Percentiles rank a stretch among this genome's conserved stretches.
These are phyloP conservation scores for Gymnosoma rotundatum DNA, from an alignment of 2,888 invertebrate species.

Conservation along the genomic window DNA sequence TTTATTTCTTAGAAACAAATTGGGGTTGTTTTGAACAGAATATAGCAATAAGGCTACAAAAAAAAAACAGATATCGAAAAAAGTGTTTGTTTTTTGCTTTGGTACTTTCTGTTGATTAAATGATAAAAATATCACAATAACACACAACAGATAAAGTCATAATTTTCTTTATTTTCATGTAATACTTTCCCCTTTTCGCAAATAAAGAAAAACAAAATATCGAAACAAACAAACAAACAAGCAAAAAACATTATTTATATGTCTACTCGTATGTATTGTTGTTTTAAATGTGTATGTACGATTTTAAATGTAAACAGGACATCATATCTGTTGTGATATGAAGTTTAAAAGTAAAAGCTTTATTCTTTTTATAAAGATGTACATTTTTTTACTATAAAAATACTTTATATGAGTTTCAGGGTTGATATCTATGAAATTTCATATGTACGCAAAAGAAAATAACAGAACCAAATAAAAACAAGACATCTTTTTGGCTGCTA, in stretches of 20 bases:
- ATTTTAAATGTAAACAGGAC: conserved; percentile 40
- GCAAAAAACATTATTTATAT: conserved; percentile 58
- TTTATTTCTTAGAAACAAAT: conserved; percentile 61
- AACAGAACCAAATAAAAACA: conserved; percentile 12
- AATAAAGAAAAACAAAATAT: conserved; percentile 48
- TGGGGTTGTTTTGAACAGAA: conserved; percentile 50
- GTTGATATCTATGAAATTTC: conserved; percentile 58
- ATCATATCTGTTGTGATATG: conserved; percentile 19
- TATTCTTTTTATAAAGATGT: conserved; percentile 35
- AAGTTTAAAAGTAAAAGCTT: conserved; percentile 63
- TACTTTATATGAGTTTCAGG: conserved; percentile 65
- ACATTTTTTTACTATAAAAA: conserved; percentile 24
- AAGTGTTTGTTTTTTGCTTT: conserved; percentile 28
- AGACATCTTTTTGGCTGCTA: conserved; percentile 58
- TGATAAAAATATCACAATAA: conserved; percentile 69
- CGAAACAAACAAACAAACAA: not conserved
- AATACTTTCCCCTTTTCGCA: conserved; percentile 51
- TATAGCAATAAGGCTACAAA: conserved; percentile 7
- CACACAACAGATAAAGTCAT: conserved; percentile 64
- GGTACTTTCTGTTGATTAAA: conserved; percentile 63
- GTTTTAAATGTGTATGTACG: not conserved
- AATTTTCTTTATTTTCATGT: conserved; percentile 49
- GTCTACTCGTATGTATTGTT: conserved; percentile 3
- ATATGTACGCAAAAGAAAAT: conserved; percentile 26
- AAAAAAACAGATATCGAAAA: conserved; percentile 35